A percentile compares a stretch with the other conserved stretches of the same genome.
phyloP scores from a whole-genome alignment of 2,888 invertebrate genomes.

The Octonoba sinensis region DNA sequence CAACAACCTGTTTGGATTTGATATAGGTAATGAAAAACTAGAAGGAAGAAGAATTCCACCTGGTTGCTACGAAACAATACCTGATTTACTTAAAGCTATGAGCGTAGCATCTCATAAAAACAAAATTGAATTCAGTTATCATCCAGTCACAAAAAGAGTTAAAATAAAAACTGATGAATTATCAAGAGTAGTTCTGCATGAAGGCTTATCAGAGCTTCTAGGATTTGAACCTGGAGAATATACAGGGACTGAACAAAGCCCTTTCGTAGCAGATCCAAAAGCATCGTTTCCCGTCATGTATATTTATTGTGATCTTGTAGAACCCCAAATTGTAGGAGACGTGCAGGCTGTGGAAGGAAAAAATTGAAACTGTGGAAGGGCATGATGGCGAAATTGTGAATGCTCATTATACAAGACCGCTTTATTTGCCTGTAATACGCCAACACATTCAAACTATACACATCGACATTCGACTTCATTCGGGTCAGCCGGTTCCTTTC shows the following conservation, averaged over 20 bases:
- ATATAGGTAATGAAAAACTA: slow-evolving; percentile 10
- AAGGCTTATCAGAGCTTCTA: slow-evolving; percentile 14
- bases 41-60: slow-evolving; percentile 15
- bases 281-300: slow-evolving; percentile 20
- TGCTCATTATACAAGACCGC: slow-evolving; percentile 7
- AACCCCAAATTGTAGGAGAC: background rate
- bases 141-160: slow-evolving; percentile 18
- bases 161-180: slow-evolving; percentile 11
- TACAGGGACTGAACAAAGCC: background rate
- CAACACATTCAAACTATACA: slow-evolving; percentile 14
- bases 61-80: slow-evolving; percentile 27
- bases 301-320: slow-evolving; percentile 6
- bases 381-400: slow-evolving; percentile 19
- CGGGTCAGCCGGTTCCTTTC: slow-evolving; percentile 10
- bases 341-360: background rate
- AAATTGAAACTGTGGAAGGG: slow-evolving; percentile 11
- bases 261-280: slow-evolving; percentile 21
- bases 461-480: slow-evolving; percentile 5
- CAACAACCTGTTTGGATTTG: slow-evolving; percentile 12
- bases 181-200: slow-evolving; percentile 4
- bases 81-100: slow-evolving; percentile 19
- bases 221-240: slow-evolving; percentile 3
- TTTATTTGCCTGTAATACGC: slow-evolving; percentile 10
- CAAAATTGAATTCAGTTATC: slow-evolving; percentile 13
- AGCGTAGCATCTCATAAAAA: slow-evolving; percentile 6